Conservation (phyloP, 2,888 invertebrate species). For the Watsonalla cultraria region DNA sequence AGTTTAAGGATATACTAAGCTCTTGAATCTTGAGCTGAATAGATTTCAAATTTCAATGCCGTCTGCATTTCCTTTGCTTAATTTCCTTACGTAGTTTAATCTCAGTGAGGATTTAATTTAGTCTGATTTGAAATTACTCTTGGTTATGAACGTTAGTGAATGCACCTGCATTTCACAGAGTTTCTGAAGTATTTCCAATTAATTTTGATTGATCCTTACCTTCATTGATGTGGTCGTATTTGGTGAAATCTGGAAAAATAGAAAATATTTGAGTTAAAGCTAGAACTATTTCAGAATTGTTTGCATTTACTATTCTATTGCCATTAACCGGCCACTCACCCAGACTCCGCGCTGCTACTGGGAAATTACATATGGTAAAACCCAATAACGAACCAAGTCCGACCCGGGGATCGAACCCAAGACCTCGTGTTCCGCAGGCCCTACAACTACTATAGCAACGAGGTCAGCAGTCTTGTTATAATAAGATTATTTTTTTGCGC, state of each 20-base stretch:
- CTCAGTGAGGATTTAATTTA: conserved; percentile 22
- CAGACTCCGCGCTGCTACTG: too few species aligned
- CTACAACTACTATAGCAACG: too few species aligned
- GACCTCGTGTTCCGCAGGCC: too few species aligned
- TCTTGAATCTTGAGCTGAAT: conserved; percentile 5
- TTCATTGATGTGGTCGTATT: background rate
- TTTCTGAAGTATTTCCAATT: too few species aligned
- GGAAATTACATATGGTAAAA: too few species aligned
- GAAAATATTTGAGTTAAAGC: background rate
- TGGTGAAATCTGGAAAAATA: background rate
- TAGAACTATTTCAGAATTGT: background rate
- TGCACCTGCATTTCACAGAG: background rate
- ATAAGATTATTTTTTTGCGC: too few species aligned
- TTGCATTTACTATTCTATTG: too few species aligned
- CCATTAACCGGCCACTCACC: too few species aligned
- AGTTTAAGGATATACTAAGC: background rate
- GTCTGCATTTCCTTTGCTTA: conserved; percentile 17
- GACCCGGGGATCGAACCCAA: too few species aligned
- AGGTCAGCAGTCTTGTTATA: too few species aligned
- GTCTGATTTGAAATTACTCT: conserved; percentile 15
- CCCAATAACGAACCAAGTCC: too few species aligned
- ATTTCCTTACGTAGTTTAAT: conserved; percentile 20
- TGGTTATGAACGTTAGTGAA: conserved; percentile 10
- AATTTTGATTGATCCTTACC: background rate
- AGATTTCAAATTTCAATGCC: conserved; percentile 9